Conservation (phyloP, 2,797 vertebrate species). For the Sebastes minor region DNA sequence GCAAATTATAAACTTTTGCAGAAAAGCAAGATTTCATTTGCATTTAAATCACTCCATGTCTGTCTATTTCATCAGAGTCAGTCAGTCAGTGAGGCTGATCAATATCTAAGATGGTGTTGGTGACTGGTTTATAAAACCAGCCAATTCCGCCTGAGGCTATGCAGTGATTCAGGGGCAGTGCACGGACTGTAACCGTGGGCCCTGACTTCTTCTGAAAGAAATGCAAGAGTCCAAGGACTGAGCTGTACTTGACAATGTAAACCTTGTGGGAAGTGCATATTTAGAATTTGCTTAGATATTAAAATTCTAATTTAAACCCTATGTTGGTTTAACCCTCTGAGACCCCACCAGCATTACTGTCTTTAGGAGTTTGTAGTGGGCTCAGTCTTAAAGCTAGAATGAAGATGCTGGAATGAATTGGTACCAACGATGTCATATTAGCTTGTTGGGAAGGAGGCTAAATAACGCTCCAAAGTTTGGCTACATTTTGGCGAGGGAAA, state of each 20-base stretch:
- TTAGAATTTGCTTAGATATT: background rate
- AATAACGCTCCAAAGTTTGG: too few species aligned
- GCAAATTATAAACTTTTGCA: background rate
- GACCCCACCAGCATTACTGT: too few species aligned
- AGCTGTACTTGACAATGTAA: background rate
- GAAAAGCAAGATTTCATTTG: background rate
- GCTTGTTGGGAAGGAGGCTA: too few species aligned
- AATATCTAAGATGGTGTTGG: background rate
- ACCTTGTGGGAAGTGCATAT: background rate
- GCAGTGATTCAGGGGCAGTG: background rate
- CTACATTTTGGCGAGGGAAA: too few species aligned
- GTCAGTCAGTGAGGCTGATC: background rate
- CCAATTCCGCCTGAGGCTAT: constrained; percentile 1
- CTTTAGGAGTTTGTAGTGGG: too few species aligned
- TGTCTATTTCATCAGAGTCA: background rate
- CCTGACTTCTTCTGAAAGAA: background rate
- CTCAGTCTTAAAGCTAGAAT: too few species aligned
- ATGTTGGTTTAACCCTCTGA: background rate
- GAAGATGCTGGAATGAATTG: too few species aligned
- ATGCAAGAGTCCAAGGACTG: background rate
- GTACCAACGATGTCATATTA: too few species aligned
- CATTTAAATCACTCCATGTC: background rate
- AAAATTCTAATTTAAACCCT: background rate
- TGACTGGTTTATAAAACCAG: background rate
- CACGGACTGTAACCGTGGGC: background rate